These are phyloP conservation scores for Parauchenoglanis punctatus DNA, from an alignment of 2,797 vertebrate species.

Conservation along the genomic window DNA sequence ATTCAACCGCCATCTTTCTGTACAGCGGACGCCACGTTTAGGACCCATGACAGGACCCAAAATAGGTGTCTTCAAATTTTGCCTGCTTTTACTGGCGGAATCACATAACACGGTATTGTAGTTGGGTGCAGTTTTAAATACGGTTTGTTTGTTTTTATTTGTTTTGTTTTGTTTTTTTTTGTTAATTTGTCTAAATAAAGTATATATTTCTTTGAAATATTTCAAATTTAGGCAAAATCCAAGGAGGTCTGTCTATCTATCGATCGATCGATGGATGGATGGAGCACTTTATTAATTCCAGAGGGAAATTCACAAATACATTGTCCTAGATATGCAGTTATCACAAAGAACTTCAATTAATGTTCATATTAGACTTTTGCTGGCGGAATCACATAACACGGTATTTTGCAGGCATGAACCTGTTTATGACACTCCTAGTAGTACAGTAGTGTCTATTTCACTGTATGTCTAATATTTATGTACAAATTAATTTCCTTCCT, in stretches of 20 bases:
- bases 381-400: too few species aligned
- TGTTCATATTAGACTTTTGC: too few species aligned
- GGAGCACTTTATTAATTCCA: background rate
- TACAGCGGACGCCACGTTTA: conserved; percentile 76
- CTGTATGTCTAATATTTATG: too few species aligned
- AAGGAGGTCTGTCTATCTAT: background rate
- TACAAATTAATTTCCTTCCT: too few species aligned
- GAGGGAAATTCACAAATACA: background rate
- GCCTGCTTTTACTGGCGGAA: conserved; percentile 63
- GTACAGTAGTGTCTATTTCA: too few species aligned
- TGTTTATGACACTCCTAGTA: too few species aligned
- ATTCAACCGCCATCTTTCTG: conserved; percentile 71
- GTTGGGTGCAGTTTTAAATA: background rate
- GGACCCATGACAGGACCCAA: conserved; percentile 63
- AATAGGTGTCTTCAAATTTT: conserved; percentile 6
- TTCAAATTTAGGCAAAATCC: background rate
- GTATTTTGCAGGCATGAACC: too few species aligned
- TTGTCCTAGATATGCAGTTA: too few species aligned
- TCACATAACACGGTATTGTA: background rate
- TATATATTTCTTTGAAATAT: background rate
- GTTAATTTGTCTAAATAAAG: background rate
- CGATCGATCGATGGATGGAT: background rate
- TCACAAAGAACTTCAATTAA: too few species aligned
- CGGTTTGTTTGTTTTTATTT: too few species aligned
- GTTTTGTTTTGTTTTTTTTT: background rate